Evolutionary conservation across 2,888 invertebrate species (phyloP).

Genomic region (Aphodius sticticus): DNA sequence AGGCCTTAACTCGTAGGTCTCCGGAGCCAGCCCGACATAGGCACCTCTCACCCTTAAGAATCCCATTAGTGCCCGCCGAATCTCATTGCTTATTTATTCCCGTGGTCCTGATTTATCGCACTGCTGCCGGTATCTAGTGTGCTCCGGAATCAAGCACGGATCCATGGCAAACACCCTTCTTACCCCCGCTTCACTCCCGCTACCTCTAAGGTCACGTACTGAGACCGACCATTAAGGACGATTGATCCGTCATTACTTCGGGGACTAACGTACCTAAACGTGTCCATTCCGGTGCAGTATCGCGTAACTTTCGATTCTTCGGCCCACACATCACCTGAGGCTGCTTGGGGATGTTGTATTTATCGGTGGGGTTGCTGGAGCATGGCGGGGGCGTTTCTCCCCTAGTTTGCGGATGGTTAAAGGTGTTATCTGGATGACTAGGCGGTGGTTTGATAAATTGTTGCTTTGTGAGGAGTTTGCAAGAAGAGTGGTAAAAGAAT

Average conservation of each 20-base stretch:
- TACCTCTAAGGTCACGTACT: constrained; percentile 4
- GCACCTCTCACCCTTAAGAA: constrained; percentile 15
- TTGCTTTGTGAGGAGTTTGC: too few relatives aligned
- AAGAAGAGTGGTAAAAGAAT: too few relatives aligned
- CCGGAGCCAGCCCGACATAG: background rate
- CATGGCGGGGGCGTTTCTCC: background rate
- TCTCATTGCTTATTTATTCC: constrained; percentile 24
- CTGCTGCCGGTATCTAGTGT: background rate
- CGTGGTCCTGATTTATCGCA: constrained; percentile 15
- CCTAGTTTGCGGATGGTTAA: background rate
- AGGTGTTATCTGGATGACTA: background rate
- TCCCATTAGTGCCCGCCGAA: constrained; percentile 21
- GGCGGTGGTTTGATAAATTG: too few relatives aligned
- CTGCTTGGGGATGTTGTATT: background rate
- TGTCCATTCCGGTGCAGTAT: constrained; percentile 4
- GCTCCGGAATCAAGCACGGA: background rate
- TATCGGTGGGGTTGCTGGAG: background rate
- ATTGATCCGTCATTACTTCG: background rate
- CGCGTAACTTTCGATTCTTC: background rate
- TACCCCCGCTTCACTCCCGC: background rate
- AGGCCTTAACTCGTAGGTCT: background rate
- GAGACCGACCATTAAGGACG: background rate
- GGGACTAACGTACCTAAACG: background rate
- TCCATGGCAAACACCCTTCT: background rate
- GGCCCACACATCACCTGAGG: background rate